phyloP scores from a whole-genome alignment of 2,797 vertebrate genomes.

The Neosalanx taihuensis region DNA sequence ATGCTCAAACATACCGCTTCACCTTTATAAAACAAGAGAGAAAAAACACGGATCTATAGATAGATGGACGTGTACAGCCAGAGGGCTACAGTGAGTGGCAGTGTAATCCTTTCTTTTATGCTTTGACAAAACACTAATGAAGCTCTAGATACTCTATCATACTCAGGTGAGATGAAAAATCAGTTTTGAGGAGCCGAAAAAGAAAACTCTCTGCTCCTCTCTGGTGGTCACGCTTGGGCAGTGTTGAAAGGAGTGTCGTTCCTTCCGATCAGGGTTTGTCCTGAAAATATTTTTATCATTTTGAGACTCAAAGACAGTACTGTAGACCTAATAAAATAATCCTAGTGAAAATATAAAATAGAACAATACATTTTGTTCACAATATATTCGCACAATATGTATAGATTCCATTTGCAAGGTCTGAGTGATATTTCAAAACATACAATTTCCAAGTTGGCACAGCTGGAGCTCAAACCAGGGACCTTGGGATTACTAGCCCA shows the following conservation, averaged over 20 bases:
- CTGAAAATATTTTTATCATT: neutral
- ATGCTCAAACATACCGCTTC: constrained; percentile 11
- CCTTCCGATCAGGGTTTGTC: neutral
- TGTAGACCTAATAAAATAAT: too few species aligned
- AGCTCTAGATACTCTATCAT: neutral
- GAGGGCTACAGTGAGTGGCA: neutral
- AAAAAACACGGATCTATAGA: neutral
- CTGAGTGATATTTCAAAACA: too few species aligned
- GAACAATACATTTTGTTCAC: too few species aligned
- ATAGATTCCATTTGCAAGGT: too few species aligned
- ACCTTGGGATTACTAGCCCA: too few species aligned
- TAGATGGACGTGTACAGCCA: neutral
- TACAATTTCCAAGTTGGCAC: too few species aligned
- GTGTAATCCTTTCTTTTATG: too few species aligned
- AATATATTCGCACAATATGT: too few species aligned
- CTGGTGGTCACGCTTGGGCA: neutral
- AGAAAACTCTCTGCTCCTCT: neutral
- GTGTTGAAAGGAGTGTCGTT: neutral
- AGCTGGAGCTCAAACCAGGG: too few species aligned
- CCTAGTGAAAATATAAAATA: too few species aligned
- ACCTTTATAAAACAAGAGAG: neutral
- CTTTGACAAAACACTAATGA: neutral
- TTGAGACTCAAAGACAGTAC: too few species aligned
- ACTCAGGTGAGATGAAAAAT: neutral
- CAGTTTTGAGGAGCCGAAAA: neutral